phyloP scores from a whole-genome alignment of 2,113 vertebrate species.

The Camelus dromedarius region DNA sequence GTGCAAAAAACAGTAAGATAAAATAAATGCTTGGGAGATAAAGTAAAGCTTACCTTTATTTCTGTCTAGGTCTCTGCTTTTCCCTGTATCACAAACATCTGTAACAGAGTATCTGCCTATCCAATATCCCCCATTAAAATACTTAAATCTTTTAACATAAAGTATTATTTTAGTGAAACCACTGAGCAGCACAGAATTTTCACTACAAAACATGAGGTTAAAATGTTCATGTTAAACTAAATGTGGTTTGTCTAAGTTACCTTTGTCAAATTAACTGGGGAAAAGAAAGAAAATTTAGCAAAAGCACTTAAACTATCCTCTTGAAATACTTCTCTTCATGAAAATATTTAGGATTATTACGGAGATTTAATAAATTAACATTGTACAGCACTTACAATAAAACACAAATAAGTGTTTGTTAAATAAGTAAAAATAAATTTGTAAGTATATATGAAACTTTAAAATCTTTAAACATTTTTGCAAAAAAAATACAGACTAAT shows the following conservation, averaged over 20 bases:
- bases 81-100: not conserved
- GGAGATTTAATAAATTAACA: not conserved
- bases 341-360: not conserved
- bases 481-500: not conserved
- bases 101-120: not conserved
- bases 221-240: conserved; percentile 39
- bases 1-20: conserved; percentile 6
- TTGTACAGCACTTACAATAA: not conserved
- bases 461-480: not conserved
- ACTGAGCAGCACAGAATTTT: conserved; percentile 10
- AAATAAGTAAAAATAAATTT: conserved; percentile 18
- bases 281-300: not conserved
- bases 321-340: not conserved
- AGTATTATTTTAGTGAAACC: conserved; percentile 43
- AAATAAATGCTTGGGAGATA: conserved; percentile 15
- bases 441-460: not conserved
- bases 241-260: not conserved
- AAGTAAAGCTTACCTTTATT: conserved; percentile 47
- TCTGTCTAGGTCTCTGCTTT: not conserved
- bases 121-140: not conserved
- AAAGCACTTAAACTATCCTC: conserved; percentile 27
- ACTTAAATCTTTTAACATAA: conserved; percentile 19
- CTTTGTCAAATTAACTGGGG: not conserved
- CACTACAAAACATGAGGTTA: conserved; percentile 30
- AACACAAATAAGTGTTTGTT: not conserved